Conservation (phyloP, 1,140 invertebrate genomes). For the Cydia fagiglandana region DNA sequence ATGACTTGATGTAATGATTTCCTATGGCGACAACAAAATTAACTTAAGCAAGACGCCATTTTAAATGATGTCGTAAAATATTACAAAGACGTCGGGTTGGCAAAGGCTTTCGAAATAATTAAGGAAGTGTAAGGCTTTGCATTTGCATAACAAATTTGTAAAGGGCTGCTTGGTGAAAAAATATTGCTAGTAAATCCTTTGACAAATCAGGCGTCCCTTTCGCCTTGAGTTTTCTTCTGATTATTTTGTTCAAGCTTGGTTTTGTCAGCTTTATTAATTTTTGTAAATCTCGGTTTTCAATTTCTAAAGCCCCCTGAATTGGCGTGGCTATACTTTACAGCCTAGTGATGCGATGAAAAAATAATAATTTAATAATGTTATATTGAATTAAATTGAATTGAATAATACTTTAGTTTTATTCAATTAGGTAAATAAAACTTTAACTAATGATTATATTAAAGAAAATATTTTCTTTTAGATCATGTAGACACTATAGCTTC, state of each 20-base stretch:
- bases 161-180: conserved; percentile 47
- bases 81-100: conserved; percentile 51
- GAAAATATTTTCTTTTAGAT: too few species aligned
- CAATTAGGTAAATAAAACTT: too few species aligned
- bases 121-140: conserved; percentile 62
- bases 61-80: conserved; percentile 62
- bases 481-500: too few species aligned
- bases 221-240: conserved; percentile 35
- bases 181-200: conserved; percentile 60
- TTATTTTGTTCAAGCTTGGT: conserved; percentile 38
- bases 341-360: background rate
- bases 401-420: too few species aligned
- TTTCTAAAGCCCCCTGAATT: background rate
- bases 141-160: conserved; percentile 67
- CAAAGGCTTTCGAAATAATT: conserved; percentile 59
- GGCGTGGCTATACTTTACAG: background rate
- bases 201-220: conserved; percentile 51
- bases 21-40: conserved; percentile 42
- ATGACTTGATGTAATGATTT: conserved; percentile 39
- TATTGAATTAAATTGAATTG: too few species aligned
- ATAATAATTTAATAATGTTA: background rate
- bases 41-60: conserved; percentile 49
- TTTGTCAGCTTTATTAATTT: conserved; percentile 29
- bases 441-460: too few species aligned
- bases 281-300: conserved; percentile 1